Conservation (phyloP, 1,140 invertebrate species). For the Anthonomus grandis region DNA sequence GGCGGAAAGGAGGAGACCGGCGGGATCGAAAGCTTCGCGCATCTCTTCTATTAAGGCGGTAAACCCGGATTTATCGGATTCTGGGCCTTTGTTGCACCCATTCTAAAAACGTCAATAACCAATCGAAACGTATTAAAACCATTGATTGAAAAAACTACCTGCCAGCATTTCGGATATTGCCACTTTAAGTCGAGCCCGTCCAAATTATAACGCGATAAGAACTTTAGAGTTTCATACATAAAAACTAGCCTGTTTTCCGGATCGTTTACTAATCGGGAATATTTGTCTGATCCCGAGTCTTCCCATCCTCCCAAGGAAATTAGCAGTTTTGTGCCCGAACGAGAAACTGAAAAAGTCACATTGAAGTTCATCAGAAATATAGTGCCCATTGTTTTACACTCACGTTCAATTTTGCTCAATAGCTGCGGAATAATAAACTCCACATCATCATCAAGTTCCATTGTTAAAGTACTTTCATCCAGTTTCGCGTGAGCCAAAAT, state of each 20-base stretch:
- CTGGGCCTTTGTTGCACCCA: slow-evolving; percentile 78
- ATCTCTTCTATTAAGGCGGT: slow-evolving; percentile 69
- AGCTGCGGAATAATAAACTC: no score
- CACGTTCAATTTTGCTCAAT: no score
- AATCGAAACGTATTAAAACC: not conserved
- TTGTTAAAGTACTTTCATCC: no score
- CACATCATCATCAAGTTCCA: no score
- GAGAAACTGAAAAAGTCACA: no score
- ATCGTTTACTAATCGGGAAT: slow-evolving; percentile 75
- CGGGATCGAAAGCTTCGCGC: slow-evolving; percentile 66
- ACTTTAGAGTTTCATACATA: slow-evolving; percentile 68
- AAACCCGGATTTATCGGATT: slow-evolving; percentile 77
- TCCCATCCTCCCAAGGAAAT: slow-evolving; percentile 88
- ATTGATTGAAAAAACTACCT: slow-evolving; percentile 53
- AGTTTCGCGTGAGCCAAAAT: no score
- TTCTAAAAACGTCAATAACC: slow-evolving; percentile 20
- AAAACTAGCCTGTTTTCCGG: slow-evolving; percentile 67
- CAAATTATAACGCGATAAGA: slow-evolving; percentile 76
- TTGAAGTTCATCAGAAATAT: no score
- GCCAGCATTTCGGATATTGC: slow-evolving; percentile 91
- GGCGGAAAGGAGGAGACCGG: slow-evolving; percentile 71
- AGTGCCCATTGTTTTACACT: no score
- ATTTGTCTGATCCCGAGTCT: slow-evolving; percentile 81
- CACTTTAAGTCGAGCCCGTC: slow-evolving; percentile 86
- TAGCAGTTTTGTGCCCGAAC: slow-evolving; percentile 77